Percentiles rank a stretch among this genome's conserved stretches.
Conservation (phyloP, 2,113 vertebrate species). For the Oncorhynchus masou region DNA sequence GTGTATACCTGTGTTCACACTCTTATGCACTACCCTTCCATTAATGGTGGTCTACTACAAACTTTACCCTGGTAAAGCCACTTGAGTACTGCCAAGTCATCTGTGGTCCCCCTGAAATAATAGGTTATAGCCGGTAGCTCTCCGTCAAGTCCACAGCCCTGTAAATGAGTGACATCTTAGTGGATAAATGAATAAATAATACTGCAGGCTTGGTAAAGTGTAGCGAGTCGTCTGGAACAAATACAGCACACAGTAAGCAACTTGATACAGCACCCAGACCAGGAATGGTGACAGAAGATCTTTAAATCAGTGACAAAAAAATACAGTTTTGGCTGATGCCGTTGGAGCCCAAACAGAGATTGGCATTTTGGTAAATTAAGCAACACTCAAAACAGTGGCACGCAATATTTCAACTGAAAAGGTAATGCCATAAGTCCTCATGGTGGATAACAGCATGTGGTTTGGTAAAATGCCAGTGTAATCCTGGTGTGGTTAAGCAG, state of each 20-base stretch:
- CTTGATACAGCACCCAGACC: background rate
- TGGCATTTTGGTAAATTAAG: slow-evolving; percentile 7
- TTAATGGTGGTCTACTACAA: too few species aligned
- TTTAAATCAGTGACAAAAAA: slow-evolving; percentile 28
- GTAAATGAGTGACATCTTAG: slow-evolving; percentile 37
- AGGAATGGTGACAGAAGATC: slow-evolving; percentile 12
- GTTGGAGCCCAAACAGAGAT: background rate
- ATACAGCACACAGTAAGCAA: background rate
- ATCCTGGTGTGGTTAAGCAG: background rate
- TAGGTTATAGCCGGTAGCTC: slow-evolving; percentile 5
- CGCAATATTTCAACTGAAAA: background rate
- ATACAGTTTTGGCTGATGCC: background rate
- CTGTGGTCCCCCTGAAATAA: slow-evolving; percentile 31
- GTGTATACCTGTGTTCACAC: background rate
- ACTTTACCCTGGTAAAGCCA: background rate
- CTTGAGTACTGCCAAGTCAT: slow-evolving; percentile 24
- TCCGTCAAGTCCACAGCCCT: background rate
- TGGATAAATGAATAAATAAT: slow-evolving; percentile 36
- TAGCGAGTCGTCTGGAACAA: slow-evolving; percentile 13
- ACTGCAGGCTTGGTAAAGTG: slow-evolving; percentile 14
- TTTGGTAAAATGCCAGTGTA: background rate
- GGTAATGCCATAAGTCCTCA: background rate
- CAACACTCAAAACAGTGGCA: background rate
- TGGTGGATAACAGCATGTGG: background rate
- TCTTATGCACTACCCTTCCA: background rate